Percentiles rank a stretch among this genome's conserved stretches.
These are phyloP conservation scores for Ceratina japonica DNA, from an alignment of 1,140 invertebrate species.

Conservation along the genomic window DNA sequence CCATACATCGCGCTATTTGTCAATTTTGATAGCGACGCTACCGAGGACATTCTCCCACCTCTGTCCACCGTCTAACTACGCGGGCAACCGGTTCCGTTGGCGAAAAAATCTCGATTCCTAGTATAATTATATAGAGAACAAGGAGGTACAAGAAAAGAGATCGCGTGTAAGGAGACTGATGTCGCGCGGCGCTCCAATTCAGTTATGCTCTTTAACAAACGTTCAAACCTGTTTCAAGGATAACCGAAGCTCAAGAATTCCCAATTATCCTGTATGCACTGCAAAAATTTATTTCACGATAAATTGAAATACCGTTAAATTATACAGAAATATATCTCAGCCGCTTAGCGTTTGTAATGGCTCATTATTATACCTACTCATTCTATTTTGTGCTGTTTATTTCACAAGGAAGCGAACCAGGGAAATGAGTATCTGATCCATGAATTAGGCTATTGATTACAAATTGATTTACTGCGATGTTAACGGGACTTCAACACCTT, in stretches of 20 bases:
- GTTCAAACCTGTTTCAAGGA: conserved; percentile 11
- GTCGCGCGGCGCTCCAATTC: conserved; percentile 29
- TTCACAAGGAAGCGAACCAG: no score
- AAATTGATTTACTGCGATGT: no score
- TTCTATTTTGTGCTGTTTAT: no score
- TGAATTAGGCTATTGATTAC: no score
- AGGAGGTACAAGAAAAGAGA: not conserved
- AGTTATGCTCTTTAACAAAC: conserved; percentile 31
- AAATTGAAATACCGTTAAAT: not conserved
- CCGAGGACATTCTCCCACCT: not conserved
- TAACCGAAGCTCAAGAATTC: not conserved
- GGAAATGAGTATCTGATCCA: no score
- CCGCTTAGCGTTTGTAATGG: no score
- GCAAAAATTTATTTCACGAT: conserved; percentile 6
- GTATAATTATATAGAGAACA: conserved; percentile 49
- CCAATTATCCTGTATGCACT: not conserved
- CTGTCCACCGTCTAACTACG: not conserved
- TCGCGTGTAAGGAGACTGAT: conserved; percentile 41
- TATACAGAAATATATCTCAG: no score
- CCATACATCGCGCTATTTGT: conserved; percentile 42
- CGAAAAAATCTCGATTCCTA: conserved; percentile 43
- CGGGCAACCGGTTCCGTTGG: conserved; percentile 43
- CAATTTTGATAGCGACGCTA: conserved; percentile 39
- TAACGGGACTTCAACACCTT: no score
- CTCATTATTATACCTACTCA: no score